A percentile compares a stretch with the other conserved stretches of the same genome.
Evolutionary conservation across 2,888 invertebrate genomes (phyloP).

Genomic region (Noctua janthe): DNA sequence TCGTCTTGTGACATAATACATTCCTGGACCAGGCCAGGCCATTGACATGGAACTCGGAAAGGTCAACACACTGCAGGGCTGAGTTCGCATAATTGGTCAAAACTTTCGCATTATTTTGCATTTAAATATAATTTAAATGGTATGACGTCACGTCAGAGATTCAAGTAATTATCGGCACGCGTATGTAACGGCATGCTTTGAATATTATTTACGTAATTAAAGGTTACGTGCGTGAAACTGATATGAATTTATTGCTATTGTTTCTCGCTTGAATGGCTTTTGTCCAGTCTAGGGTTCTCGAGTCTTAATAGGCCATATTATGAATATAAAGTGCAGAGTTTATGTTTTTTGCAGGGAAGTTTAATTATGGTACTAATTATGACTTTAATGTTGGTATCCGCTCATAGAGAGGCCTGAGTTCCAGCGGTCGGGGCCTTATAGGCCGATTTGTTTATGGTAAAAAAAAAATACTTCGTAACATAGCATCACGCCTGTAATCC

Average conservation of each 20-base stretch:
- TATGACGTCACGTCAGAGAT: slow-evolving; percentile 79
- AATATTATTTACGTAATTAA: slow-evolving; percentile 72
- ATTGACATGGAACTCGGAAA: slow-evolving; percentile 80
- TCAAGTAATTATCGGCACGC: slow-evolving; percentile 73
- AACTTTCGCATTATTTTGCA: slow-evolving; percentile 73
- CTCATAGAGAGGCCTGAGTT: not conserved
- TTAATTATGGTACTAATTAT: slow-evolving; percentile 23
- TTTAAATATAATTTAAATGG: slow-evolving; percentile 73
- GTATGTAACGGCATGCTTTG: slow-evolving; percentile 69
- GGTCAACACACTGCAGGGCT: slow-evolving; percentile 75
- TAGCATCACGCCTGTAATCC: not conserved
- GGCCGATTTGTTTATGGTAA: too few species aligned
- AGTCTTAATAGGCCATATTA: slow-evolving; percentile 32
- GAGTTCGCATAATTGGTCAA: slow-evolving; percentile 74
- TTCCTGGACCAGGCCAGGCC: slow-evolving; percentile 70
- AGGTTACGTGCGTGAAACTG: slow-evolving; percentile 62
- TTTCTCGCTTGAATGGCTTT: slow-evolving; percentile 56
- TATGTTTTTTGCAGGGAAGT: slow-evolving; percentile 36
- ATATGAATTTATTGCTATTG: slow-evolving; percentile 64
- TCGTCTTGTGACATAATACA: slow-evolving; percentile 71
- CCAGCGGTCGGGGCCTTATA: not conserved
- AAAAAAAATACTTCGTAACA: not conserved
- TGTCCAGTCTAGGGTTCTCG: slow-evolving; percentile 54
- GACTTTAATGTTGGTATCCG: slow-evolving; percentile 2
- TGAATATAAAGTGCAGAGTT: slow-evolving; percentile 25